Percentiles rank a stretch among this genome's conserved stretches.
phyloP scores from a whole-genome alignment of 2,113 vertebrate species.

The Anas platyrhynchos region DNA sequence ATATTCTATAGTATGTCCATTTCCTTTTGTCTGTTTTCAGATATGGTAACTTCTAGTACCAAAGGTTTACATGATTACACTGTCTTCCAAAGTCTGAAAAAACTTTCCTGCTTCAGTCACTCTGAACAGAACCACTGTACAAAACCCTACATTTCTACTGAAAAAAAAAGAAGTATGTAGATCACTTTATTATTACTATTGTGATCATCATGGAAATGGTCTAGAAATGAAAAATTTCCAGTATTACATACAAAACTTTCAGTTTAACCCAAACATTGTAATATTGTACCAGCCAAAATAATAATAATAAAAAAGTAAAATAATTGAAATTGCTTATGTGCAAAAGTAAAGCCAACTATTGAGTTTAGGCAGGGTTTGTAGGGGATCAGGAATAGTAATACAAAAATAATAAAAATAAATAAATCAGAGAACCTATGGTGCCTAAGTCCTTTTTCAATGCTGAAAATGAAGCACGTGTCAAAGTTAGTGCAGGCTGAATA shows the following conservation, averaged over 20 bases:
- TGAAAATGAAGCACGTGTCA: neutral
- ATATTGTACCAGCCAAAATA: neutral
- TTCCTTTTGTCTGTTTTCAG: neutral
- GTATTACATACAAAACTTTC: neutral
- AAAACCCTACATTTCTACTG: neutral
- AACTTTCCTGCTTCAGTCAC: neutral
- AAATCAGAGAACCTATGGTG: neutral
- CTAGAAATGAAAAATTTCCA: neutral
- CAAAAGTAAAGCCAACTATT: neutral
- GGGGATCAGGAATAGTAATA: neutral
- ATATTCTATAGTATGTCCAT: neutral
- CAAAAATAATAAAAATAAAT: too few relatives aligned
- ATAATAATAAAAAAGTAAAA: neutral
- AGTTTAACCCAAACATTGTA: neutral
- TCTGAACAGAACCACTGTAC: neutral
- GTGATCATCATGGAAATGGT: neutral
- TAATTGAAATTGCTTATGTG: neutral
- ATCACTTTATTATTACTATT: neutral
- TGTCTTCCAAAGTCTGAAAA: neutral
- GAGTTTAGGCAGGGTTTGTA: neutral
- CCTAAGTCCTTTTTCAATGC: neutral
- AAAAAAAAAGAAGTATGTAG: neutral
- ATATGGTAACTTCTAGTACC: neutral
- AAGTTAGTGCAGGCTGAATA: neutral
- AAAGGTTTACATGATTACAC: neutral